Percentiles rank a stretch among this genome's conserved stretches.
Evolutionary conservation across 2,797 vertebrate genomes (phyloP).

Genomic region (Neosilurus hyrtlii): DNA sequence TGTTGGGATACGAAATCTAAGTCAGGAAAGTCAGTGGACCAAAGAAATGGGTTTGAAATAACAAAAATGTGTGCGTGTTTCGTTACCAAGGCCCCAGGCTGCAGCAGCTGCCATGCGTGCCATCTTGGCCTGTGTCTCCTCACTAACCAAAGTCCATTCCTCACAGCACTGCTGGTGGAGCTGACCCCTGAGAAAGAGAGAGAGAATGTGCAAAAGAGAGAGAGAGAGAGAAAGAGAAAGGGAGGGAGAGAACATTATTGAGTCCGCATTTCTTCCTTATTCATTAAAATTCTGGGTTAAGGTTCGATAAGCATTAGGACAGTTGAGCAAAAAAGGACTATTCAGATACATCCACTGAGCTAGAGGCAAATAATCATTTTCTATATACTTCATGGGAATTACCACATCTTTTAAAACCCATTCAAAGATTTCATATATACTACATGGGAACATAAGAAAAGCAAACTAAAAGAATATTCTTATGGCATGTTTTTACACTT

Average conservation of each 20-base stretch:
- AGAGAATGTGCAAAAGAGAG: neutral
- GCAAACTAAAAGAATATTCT: no score
- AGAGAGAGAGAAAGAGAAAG: neutral
- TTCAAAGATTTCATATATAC: no score
- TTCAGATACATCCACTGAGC: no score
- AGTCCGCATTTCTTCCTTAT: neutral
- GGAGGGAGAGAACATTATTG: neutral
- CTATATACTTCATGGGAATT: no score
- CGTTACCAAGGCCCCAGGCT: constrained; percentile 93
- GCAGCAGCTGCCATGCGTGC: constrained; percentile 97
- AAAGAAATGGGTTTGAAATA: neutral
- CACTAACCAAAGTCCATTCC: constrained; percentile 94
- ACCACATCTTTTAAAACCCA: no score
- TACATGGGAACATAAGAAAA: no score
- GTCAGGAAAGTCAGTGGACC: neutral
- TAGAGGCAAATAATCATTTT: no score
- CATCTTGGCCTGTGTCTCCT: constrained; percentile 98
- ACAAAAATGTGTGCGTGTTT: neutral
- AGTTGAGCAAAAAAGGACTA: neutral
- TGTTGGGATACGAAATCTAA: neutral
- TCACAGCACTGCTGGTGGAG: constrained; percentile 98
- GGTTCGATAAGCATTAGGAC: neutral
- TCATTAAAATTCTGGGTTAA: neutral
- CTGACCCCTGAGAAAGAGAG: constrained; percentile 82
- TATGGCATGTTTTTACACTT: no score